A percentile compares a stretch with the other conserved stretches of the same genome.
phyloP scores from a whole-genome alignment of 2,888 invertebrate genomes.

The Galeruca laticollis region DNA sequence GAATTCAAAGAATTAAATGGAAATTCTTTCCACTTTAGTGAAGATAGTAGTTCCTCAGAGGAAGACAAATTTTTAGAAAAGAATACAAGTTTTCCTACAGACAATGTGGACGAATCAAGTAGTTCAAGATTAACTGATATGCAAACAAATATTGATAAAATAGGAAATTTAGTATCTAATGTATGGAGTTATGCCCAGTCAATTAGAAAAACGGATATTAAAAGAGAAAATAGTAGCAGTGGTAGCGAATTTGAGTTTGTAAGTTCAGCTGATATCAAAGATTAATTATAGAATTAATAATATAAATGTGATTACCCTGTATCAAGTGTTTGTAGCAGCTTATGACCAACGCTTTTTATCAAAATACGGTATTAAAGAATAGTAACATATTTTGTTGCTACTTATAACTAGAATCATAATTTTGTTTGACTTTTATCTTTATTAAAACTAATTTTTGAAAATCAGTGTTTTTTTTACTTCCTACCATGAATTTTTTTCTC shows the following conservation, averaged over 20 bases:
- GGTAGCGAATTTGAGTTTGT: conserved; percentile 64
- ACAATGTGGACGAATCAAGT: conserved; percentile 36
- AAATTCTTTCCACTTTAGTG: conserved; percentile 65
- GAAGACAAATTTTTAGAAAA: conserved; percentile 60
- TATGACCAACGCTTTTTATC: not conserved
- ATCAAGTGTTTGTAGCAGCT: conserved; percentile 3
- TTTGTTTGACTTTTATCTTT: not conserved
- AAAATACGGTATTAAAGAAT: not conserved
- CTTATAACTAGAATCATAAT: not conserved
- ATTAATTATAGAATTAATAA: not conserved
- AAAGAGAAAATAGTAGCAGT: conserved; percentile 46
- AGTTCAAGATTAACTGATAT: conserved; percentile 32
- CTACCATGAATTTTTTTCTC: too few relatives aligned
- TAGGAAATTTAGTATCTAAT: conserved; percentile 47
- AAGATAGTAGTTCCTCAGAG: conserved; percentile 62
- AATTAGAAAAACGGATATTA: conserved; percentile 35
- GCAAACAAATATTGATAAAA: conserved; percentile 43
- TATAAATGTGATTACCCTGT: not conserved
- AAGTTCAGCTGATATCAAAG: conserved; percentile 56
- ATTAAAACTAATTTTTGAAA: not conserved
- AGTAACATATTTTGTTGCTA: conserved; percentile 7
- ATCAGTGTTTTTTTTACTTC: not conserved
- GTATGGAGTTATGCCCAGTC: conserved; percentile 45
- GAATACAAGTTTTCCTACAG: conserved; percentile 59
- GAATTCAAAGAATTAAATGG: conserved; percentile 63